These are phyloP conservation scores for Nephila pilipes DNA, from an alignment of 1,140 invertebrate species.

Conservation along the genomic window DNA sequence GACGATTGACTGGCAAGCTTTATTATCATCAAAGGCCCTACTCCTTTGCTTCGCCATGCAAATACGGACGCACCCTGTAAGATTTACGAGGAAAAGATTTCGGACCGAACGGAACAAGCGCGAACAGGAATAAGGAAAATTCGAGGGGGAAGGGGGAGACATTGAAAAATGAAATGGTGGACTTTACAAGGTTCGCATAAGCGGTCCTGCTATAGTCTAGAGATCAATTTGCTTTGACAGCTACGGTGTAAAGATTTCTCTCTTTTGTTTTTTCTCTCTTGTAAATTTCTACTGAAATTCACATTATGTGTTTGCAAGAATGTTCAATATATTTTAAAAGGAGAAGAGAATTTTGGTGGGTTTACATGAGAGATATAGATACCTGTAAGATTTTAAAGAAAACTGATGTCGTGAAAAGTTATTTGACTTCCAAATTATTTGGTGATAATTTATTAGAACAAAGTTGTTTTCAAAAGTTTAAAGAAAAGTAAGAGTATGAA, in stretches of 20 bases:
- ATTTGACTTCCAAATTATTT: too few relatives aligned
- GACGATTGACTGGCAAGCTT: slow-evolving; percentile 74
- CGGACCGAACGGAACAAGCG: background rate
- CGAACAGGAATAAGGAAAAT: slow-evolving; percentile 36
- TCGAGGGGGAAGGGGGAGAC: background rate
- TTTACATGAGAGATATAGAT: too few relatives aligned
- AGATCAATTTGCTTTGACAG: slow-evolving; percentile 35
- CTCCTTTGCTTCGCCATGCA: slow-evolving; percentile 32
- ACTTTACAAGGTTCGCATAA: background rate
- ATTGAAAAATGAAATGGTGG: slow-evolving; percentile 65
- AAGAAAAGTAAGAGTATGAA: too few relatives aligned
- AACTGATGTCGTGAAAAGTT: too few relatives aligned
- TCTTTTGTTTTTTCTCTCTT: background rate
- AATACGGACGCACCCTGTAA: slow-evolving; percentile 25
- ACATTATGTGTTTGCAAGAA: background rate
- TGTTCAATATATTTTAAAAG: too few relatives aligned
- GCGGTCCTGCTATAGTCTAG: background rate
- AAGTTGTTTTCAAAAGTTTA: too few relatives aligned
- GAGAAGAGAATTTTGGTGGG: too few relatives aligned
- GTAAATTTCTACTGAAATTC: background rate
- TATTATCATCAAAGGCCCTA: slow-evolving; percentile 69
- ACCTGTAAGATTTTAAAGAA: too few relatives aligned
- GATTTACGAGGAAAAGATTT: slow-evolving; percentile 60
- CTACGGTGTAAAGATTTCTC: background rate
- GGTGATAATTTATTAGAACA: too few relatives aligned